A percentile compares a stretch with the other conserved stretches of the same genome.
Evolutionary conservation across 2,888 invertebrate genomes (phyloP).

Genomic region (Tortricodes alternella): DNA sequence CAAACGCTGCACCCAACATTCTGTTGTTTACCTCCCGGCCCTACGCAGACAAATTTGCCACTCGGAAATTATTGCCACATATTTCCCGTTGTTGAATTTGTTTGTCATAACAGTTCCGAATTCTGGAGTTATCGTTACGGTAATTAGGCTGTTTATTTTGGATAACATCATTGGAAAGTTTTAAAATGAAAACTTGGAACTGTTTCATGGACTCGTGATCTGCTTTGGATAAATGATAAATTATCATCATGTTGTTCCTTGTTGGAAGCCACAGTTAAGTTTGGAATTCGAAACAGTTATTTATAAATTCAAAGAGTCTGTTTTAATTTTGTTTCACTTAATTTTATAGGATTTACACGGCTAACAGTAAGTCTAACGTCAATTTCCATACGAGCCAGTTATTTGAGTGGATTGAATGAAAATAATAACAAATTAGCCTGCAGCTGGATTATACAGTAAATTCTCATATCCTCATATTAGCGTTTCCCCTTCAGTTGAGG

Average conservation of each 20-base stretch:
- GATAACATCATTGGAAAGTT: not conserved
- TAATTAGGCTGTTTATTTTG: not conserved
- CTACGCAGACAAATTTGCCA: constrained; percentile 31
- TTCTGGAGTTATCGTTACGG: not conserved
- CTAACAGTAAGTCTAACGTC: not conserved
- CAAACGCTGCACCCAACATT: constrained; percentile 50
- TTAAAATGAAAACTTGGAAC: too few species aligned
- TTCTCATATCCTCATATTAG: constrained; percentile 81
- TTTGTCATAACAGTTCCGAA: constrained; percentile 5
- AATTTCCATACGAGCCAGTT: constrained; percentile 31
- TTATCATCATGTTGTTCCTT: too few species aligned
- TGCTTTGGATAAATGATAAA: too few species aligned
- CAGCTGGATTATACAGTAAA: constrained; percentile 81
- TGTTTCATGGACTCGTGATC: too few species aligned
- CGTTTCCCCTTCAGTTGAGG: constrained; percentile 75
- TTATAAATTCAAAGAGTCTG: not conserved
- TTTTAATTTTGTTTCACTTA: not conserved
- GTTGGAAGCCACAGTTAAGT: too few species aligned
- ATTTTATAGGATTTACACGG: not conserved
- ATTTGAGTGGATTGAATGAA: constrained; percentile 81
- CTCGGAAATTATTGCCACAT: constrained; percentile 25
- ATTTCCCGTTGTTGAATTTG: constrained; percentile 19
- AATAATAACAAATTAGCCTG: constrained; percentile 82
- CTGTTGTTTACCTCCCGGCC: constrained; percentile 38
- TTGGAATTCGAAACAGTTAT: not conserved